A percentile compares a stretch with the other conserved stretches of the same genome.
phyloP scores from a whole-genome alignment of 2,888 invertebrate genomes.

The Ormyrus pomaceus region DNA sequence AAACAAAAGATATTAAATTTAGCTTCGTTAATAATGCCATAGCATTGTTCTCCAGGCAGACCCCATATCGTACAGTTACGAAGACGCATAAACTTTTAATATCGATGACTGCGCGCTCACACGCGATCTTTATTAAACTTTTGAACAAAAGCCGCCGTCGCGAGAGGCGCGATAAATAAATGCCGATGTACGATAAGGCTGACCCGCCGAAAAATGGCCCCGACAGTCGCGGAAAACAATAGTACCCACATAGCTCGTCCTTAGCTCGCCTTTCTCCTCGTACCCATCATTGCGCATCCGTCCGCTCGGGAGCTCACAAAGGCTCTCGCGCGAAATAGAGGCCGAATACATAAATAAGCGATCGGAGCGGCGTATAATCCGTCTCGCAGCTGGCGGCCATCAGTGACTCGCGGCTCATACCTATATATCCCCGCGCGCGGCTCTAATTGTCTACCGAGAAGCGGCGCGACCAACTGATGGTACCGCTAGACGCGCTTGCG shows the following conservation, averaged over 20 bases:
- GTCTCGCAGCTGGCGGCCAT: background rate
- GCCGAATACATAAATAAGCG: conserved; percentile 38
- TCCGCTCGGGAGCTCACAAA: no score
- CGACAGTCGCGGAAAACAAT: background rate
- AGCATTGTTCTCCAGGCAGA: no score
- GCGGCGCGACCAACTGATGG: conserved; percentile 32
- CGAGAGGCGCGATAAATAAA: background rate
- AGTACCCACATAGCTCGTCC: background rate
- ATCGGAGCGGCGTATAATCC: background rate
- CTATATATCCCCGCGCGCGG: background rate
- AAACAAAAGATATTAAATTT: no score
- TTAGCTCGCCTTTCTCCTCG: no score
- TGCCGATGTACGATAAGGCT: background rate
- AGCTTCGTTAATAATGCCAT: no score
- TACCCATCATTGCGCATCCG: no score
- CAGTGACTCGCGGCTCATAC: background rate
- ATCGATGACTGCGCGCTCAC: no score
- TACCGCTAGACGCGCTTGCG: conserved; percentile 40
- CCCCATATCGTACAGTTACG: no score
- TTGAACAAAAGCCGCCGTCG: no score
- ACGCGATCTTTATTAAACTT: no score
- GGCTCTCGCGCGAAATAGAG: conserved; percentile 21
- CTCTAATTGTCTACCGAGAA: conserved; percentile 52
- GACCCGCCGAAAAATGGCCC: background rate
- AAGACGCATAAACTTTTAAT: no score